Base-by-base conservation (phyloP, 2,888 invertebrate genomes). In the Metellina segmentata region DNA sequence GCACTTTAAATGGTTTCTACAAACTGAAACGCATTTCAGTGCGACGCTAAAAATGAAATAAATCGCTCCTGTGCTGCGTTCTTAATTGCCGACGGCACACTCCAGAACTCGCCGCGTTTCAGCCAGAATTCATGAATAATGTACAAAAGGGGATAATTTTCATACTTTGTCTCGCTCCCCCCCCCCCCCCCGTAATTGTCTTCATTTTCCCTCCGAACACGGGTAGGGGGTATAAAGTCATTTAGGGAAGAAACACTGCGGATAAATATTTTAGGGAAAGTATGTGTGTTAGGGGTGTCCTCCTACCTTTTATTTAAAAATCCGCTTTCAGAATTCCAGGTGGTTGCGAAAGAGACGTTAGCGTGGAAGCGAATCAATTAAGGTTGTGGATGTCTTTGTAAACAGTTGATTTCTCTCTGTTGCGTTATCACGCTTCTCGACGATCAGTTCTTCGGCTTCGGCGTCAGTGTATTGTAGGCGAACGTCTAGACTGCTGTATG, bases 61-160 rank as follows among this genome's bases (percentile, higher is more conserved):
- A 86, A 86, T 78, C 61, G 78, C 75, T 52, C 72, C 86, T 78
- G 51, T 78, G 77, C 19, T 70, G 52, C 86, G 69, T 86, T 77
- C 86, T 86, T 86, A 86, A 86, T 86, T 86, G 86, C 78, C 70
- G 52, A 70, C 70, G 49, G 78, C 70, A 75, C 81, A 81, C 53
- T 34, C 75, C 48, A 61, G 75, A 82, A 71, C 48, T 85, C 61
- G 74, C 61, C 61, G 85, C 75, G 74, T 86, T 86, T 70, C 78
- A 19, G 69, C 85, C 69, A 51, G 78, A 70, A 51, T 79, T 81
- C 81, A 86, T 79, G 87, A 87, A 87, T 87, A 87, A 87, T 87
- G 87, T 71, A 81, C 72, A 86, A 86, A 70, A 7, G 7, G 53
- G 8, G 75, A 81, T 81, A 72, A 81, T 88, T 88, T 81, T 88